Evolutionary conservation across 2,888 invertebrate species (phyloP).

Genomic region (Drosophila lutescens): DNA sequence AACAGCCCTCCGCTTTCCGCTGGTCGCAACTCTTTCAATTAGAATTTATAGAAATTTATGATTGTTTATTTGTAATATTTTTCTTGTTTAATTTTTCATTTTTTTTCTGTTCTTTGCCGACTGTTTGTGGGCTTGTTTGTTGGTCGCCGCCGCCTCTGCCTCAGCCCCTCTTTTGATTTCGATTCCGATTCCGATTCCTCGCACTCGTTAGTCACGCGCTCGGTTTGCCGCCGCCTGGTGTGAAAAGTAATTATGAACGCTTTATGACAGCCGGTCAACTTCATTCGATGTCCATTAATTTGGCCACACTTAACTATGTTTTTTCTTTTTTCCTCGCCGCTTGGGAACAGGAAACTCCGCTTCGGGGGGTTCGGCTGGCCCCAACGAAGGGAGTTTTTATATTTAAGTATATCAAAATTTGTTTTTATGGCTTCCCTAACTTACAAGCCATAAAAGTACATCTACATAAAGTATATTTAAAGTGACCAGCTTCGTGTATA

Average conservation of each 20-base stretch:
- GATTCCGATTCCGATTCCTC: neutral
- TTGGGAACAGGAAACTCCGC: neutral
- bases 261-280: conserved; percentile 77
- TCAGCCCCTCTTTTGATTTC: too few species aligned
- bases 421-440: neutral
- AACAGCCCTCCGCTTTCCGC: conserved; percentile 9
- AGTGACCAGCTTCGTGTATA: too few species aligned
- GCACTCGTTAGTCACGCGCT: conserved; percentile 33
- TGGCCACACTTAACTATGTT: conserved; percentile 63
- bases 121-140: conserved; percentile 10
- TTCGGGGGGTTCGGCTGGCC: neutral
- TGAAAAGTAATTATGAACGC: conserved; percentile 76
- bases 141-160: neutral
- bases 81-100: neutral
- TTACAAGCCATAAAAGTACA: neutral
- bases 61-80: conserved; percentile 35
- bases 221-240: conserved; percentile 54
- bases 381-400: neutral
- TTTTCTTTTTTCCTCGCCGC: conserved; percentile 54
- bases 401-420: neutral
- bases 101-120: conserved; percentile 33
- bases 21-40: conserved; percentile 49
- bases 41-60: conserved; percentile 59
- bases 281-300: conserved; percentile 72
- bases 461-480: neutral